A percentile compares a stretch with the other conserved stretches of the same genome.
Conservation (phyloP, 2,113 vertebrate genomes). For the Cololabis saira region DNA sequence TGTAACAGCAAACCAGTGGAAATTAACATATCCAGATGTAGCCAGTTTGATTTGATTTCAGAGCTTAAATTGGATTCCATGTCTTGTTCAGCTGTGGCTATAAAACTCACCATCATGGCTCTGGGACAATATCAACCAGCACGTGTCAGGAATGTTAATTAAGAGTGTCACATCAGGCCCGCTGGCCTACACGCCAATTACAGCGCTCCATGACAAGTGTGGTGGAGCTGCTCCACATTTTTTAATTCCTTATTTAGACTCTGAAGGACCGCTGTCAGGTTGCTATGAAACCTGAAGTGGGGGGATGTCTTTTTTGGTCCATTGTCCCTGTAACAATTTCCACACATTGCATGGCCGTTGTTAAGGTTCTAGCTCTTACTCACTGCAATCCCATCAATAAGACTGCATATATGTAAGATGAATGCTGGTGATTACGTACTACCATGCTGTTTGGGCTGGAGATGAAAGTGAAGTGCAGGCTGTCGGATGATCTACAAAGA, state of each 20-base stretch:
- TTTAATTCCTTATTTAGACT: conserved; percentile 59
- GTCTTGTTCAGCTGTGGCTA: conserved; percentile 43
- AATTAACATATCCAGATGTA: conserved; percentile 79
- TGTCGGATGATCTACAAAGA: conserved; percentile 2
- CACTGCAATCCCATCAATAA: conserved; percentile 8
- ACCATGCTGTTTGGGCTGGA: conserved; percentile 12
- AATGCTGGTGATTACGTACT: conserved; percentile 30
- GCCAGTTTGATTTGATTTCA: conserved; percentile 71
- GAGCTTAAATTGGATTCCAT: conserved; percentile 78
- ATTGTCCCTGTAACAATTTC: conserved; percentile 8
- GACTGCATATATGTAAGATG: conserved; percentile 31
- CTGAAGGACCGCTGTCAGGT: conserved; percentile 11
- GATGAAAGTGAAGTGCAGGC: conserved; percentile 3
- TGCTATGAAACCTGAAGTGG: conserved; percentile 1
- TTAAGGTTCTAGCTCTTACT: conserved; percentile 7
- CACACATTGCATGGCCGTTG: not conserved
- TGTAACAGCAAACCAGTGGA: conserved; percentile 52
- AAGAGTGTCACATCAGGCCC: conserved; percentile 49
- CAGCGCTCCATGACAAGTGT: conserved; percentile 27
- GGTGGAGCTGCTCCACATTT: conserved; percentile 36
- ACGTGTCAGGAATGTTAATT: conserved; percentile 56
- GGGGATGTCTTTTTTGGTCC: not conserved
- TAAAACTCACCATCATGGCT: conserved; percentile 42
- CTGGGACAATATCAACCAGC: conserved; percentile 42
- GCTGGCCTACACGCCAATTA: conserved; percentile 51